phyloP scores from a whole-genome alignment of 1,140 invertebrate genomes.

The Camponotus pennsylvanicus region DNA sequence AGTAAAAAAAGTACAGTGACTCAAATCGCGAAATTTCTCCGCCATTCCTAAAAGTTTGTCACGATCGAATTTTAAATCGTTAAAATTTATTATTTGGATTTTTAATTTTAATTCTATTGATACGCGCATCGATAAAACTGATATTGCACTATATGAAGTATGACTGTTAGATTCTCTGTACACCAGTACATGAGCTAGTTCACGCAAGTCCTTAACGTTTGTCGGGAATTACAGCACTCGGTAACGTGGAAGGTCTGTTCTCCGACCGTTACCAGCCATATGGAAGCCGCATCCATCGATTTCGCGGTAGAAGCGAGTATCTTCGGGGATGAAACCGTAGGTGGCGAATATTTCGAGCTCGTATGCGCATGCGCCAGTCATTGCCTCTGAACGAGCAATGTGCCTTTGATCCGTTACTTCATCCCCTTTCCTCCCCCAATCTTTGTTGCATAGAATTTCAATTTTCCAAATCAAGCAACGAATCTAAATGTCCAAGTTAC shows the following conservation, averaged over 20 bases:
- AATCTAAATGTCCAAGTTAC: neutral
- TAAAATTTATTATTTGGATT: neutral
- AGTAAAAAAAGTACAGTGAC: neutral
- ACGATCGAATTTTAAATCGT: neutral
- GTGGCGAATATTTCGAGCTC: slow-evolving; percentile 44
- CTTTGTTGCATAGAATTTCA: neutral
- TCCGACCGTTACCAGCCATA: slow-evolving; percentile 36
- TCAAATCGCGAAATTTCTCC: neutral
- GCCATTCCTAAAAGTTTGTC: neutral
- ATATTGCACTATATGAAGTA: neutral
- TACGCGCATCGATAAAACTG: neutral
- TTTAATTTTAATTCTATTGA: neutral
- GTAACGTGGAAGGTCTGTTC: slow-evolving; percentile 20
- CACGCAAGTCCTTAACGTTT: neutral
- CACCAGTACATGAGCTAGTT: neutral
- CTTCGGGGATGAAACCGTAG: slow-evolving; percentile 58
- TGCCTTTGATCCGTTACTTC: neutral
- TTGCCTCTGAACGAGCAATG: neutral
- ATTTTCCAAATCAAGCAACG: neutral
- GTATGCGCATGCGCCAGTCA: slow-evolving; percentile 43
- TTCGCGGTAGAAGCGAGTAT: slow-evolving; percentile 25
- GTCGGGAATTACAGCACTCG: slow-evolving; percentile 9
- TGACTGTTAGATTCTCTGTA: neutral
- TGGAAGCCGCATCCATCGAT: slow-evolving; percentile 25
- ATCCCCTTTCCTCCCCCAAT: neutral